Evolutionary conservation across 2,797 vertebrate species (phyloP), one percentile per base, ranked within the genome.

Genomic region (Gila robusta): DNA sequence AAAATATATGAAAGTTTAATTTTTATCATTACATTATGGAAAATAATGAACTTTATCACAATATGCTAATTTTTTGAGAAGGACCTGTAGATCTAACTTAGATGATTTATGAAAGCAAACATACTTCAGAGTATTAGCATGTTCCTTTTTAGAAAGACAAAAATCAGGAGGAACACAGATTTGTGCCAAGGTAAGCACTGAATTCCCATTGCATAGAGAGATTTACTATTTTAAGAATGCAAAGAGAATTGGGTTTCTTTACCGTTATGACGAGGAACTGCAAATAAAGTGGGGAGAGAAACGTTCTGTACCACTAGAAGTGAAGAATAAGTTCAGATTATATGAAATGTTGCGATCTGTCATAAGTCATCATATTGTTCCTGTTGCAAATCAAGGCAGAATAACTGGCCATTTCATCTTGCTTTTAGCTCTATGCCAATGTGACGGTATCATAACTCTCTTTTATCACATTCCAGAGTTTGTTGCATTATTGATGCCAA

Each of bases 401-500:
- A n/a, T 81, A 52, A 59, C 82, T 66, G 59, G 41, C 41, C 59
- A 64, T 76, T 83, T 83, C 72, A 83, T 83, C 82, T 83, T 8
- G 21, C 23, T 76, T 52, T 77, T 83, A 52, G 73, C 73, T 64
- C 41, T 12, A 76, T 83, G 82, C 59, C 82, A 83, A 54, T 67
- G 82, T 76, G 72, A 77, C 82, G 21, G 71, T 66, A 76, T 83
- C 72, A 47, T 76, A 76, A 77, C 72, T 76, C 82, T 52, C 44
- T 83, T 83, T 83, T 83, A 83, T 83, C 62, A 67, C 71, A 77
- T 67, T 76, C 72, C 82, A 86, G 70, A 62, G 67, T 70, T 85
- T 85, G 56, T 62, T 85, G 69, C 49, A 79, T 86, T 77, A 86
- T 74, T 81, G 71, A 83, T 77, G 59, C 56, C 32, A 35, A 83